Conservation (phyloP, 1,140 invertebrate genomes). For the Bursaphelenchus mucronatus region DNA sequence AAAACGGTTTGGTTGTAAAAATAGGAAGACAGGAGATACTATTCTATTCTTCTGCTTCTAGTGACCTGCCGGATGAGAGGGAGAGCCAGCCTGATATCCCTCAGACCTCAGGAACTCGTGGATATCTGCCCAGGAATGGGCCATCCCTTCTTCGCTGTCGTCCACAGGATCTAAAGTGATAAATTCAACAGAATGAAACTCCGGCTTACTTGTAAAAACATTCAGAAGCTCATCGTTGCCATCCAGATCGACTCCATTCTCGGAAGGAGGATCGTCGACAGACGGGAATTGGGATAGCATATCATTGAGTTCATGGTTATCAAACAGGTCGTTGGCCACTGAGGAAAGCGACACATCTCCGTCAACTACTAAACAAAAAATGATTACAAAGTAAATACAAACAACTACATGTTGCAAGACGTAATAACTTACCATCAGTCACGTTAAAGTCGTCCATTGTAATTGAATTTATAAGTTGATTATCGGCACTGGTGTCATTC, state of each 20-base stretch:
- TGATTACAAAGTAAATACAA: not conserved
- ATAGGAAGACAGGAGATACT: no score
- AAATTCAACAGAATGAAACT: not conserved
- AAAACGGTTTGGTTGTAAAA: no score
- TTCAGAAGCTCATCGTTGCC: slow-evolving; percentile 3
- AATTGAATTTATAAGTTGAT: slow-evolving; percentile 16
- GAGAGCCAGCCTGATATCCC: not conserved
- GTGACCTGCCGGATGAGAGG: no score
- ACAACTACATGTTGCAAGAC: no score
- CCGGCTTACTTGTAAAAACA: slow-evolving; percentile 1
- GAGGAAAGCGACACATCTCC: slow-evolving; percentile 10
- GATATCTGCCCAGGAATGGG: slow-evolving; percentile 14
- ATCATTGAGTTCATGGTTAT: not conserved
- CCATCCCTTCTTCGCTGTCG: not conserved
- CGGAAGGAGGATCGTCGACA: slow-evolving; percentile 7
- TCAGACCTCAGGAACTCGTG: slow-evolving; percentile 9
- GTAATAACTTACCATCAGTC: slow-evolving; percentile 9
- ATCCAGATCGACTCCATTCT: slow-evolving; percentile 8
- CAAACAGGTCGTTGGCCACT: slow-evolving; percentile 18
- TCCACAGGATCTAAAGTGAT: not conserved
- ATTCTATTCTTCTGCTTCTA: no score
- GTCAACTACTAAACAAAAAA: slow-evolving; percentile 13
- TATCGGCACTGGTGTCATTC: slow-evolving; percentile 2
- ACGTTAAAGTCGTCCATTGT: slow-evolving; percentile 22
- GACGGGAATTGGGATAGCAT: slow-evolving; percentile 10